phyloP scores from a whole-genome alignment of 2,888 invertebrate genomes.

The Agrypnus murinus region DNA sequence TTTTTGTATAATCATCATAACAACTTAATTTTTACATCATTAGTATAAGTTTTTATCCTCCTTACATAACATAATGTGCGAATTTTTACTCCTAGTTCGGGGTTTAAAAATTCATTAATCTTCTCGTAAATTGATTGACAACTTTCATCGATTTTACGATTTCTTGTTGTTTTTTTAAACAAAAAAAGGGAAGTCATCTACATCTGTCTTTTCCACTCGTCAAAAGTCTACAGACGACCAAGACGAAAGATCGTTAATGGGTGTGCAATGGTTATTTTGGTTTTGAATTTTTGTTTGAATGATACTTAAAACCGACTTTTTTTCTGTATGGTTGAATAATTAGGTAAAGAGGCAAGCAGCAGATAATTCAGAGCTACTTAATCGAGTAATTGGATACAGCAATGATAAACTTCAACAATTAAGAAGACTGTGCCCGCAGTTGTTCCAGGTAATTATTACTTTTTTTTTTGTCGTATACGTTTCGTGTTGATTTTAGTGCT shows the following conservation, averaged over 20 bases:
- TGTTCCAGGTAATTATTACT: conserved; percentile 67
- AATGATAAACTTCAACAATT: conserved; percentile 68
- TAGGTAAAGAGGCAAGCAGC: conserved; percentile 48
- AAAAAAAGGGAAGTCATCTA: conserved; percentile 16
- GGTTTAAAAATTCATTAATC: neutral
- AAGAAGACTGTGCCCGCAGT: conserved; percentile 67
- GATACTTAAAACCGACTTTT: conserved; percentile 22
- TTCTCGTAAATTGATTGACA: neutral
- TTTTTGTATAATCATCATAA: conserved; percentile 4
- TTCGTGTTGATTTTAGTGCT: no score
- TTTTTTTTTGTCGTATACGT: no score
- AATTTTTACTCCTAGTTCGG: neutral
- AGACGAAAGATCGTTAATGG: conserved; percentile 40
- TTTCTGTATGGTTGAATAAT: conserved; percentile 31
- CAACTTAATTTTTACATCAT: conserved; percentile 5
- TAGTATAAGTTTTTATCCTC: conserved; percentile 1
- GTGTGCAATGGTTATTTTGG: neutral
- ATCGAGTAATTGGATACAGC: conserved; percentile 44
- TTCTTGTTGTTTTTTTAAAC: neutral
- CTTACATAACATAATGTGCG: conserved; percentile 7
- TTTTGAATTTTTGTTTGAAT: conserved; percentile 15
- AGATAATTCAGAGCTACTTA: conserved; percentile 26
- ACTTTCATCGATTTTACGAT: conserved; percentile 9
- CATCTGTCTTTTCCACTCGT: conserved; percentile 44
- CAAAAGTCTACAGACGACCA: conserved; percentile 59